These are phyloP conservation scores for Pristionchus maxplancki DNA, from an alignment of 2,888 invertebrate genomes.

Conservation along the genomic window DNA sequence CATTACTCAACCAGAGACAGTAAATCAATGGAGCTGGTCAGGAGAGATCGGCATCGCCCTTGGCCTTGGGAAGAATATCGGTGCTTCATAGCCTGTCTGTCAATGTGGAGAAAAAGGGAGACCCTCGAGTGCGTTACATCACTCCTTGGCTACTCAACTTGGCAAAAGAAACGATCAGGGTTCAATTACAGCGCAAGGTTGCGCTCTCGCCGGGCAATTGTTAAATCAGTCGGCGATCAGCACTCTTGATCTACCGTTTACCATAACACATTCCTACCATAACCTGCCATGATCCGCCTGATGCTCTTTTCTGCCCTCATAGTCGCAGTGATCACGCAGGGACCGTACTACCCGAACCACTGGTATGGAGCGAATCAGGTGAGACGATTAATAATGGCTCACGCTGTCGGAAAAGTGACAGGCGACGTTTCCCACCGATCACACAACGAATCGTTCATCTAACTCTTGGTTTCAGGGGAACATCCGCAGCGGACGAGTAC, in stretches of 20 bases:
- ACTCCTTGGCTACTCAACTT: not conserved
- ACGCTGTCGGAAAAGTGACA: not conserved
- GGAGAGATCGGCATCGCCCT: too few relatives aligned
- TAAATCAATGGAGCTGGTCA: too few relatives aligned
- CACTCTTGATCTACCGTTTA: not conserved
- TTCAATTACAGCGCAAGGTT: not conserved
- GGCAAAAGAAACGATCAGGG: not conserved
- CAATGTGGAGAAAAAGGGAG: too few relatives aligned
- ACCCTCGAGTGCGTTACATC: too few relatives aligned
- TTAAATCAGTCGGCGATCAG: not conserved
- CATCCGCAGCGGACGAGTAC: slow-evolving; percentile 4
- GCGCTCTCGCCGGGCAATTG: not conserved
- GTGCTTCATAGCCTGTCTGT: too few relatives aligned
- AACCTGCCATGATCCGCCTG: not conserved
- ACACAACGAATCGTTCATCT: not conserved
- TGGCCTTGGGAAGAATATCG: too few relatives aligned
- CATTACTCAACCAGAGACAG: too few relatives aligned
- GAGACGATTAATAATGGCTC: not conserved
- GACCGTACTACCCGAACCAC: slow-evolving; percentile 65
- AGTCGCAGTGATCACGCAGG: slow-evolving; percentile 49
- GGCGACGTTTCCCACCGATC: not conserved
- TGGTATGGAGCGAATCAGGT: slow-evolving; percentile 71
- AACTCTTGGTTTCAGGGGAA: slow-evolving; percentile 13
- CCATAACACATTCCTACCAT: not conserved
- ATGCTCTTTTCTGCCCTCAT: not conserved